Evolutionary conservation across 2,113 vertebrate genomes (phyloP), one percentile per base, ranked within the genome.

Genomic region (Gavia stellata): DNA sequence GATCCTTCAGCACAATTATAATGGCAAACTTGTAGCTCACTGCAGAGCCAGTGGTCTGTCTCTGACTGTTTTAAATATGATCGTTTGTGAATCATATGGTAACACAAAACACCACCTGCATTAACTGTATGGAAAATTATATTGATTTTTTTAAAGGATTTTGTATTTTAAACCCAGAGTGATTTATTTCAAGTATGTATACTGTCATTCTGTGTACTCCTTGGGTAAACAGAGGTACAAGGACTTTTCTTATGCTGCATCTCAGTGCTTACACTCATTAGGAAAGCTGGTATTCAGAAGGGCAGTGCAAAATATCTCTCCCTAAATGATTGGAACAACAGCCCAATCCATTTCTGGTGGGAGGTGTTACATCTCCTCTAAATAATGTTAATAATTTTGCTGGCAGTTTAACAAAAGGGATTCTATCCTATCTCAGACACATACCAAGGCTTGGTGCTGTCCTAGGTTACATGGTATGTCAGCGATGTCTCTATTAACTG

Each of bases 171-270:
- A 93, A 71, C 26, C 7, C 17, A 31, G n/a, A 33, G 10, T 61
- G 56, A 56, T 47, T 74, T 1, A 34, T 82, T 91, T 75, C 33
- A 65, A 12, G 15, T 72, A 13, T 0, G 3, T 0, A 0, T 55
- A 1, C 49, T 26, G n/a, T 49, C 20, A 42, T 42, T 75, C 42
- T 83, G 1, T 56, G 6, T 58, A 4, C 5, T 36, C 15, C 24
- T 34, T 52, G 10, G 10, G 38, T 78, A 42, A 72, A 31, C 19
- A 74, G 63, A 59, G 42, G 12, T 50, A 42, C 38, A 33, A 38
- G 36, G 17, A 61, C 49, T 94, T 79, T 33, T 21, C n/a, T 66
- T 84, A 21, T 0, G 0, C 38, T 93, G 45, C 42, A 34, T 86
- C 62, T 89, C 63, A 38, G 19, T 59, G 15, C 49, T 92, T 86